Evolutionary conservation across 1,140 invertebrate species (phyloP).

Genomic region (Berghia stephanieae): DNA sequence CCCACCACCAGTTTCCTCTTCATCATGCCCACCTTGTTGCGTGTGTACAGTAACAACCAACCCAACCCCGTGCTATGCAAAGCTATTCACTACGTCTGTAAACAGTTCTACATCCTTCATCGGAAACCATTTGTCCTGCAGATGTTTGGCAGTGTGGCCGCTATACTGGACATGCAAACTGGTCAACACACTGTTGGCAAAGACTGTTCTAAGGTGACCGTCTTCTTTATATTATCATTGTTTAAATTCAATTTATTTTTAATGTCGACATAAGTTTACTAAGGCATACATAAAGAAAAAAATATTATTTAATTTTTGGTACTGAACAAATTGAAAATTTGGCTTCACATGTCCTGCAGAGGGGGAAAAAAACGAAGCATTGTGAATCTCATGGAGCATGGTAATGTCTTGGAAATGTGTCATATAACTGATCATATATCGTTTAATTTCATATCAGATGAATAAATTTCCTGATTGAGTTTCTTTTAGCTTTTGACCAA

Average conservation of each 20-base stretch:
- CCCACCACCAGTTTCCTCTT: constrained; percentile 88
- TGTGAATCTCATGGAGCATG: too few species aligned
- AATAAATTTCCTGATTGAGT: too few species aligned
- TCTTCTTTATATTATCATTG: neutral
- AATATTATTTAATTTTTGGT: neutral
- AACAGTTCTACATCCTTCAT: constrained; percentile 98
- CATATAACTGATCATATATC: too few species aligned
- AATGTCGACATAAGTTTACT: too few species aligned
- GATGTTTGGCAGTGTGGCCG: constrained; percentile 98
- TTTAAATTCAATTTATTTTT: neutral
- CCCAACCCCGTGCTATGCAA: constrained; percentile 91
- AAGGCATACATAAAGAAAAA: neutral
- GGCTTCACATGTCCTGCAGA: too few species aligned
- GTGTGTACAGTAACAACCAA: constrained; percentile 97
- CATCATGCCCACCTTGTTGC: constrained; percentile 96
- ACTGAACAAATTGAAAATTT: neutral
- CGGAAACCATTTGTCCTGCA: constrained; percentile 98
- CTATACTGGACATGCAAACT: constrained; percentile 88
- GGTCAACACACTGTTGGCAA: too few species aligned
- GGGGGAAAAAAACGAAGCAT: too few species aligned
- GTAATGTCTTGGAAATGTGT: too few species aligned
- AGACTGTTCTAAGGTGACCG: constrained; percentile 85
- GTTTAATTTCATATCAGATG: too few species aligned
- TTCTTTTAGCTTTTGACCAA: too few species aligned
- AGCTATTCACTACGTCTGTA: constrained; percentile 96